Percentiles rank a stretch among this genome's conserved stretches.
phyloP scores from a whole-genome alignment of 2,113 vertebrate species.

The Anhinga rufa region DNA sequence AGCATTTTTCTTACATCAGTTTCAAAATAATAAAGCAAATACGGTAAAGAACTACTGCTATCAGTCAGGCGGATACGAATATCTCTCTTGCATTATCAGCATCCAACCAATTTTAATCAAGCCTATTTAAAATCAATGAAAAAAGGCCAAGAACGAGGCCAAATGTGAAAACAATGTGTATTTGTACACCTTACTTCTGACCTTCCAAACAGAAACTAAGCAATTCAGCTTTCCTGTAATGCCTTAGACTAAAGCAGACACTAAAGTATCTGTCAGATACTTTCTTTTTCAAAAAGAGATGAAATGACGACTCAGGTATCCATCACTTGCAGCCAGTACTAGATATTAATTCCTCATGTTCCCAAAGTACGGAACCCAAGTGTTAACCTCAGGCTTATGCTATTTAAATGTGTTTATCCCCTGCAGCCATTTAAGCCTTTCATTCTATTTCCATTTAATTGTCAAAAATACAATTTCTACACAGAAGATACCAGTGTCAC shows the following conservation, averaged over 20 bases:
- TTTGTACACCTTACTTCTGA: background rate
- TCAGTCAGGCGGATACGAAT: background rate
- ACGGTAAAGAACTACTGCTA: background rate
- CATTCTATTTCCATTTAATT: background rate
- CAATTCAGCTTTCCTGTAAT: background rate
- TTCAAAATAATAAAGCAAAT: background rate
- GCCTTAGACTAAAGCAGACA: background rate
- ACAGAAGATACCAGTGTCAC: background rate
- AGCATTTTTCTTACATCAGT: background rate
- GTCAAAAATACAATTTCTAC: background rate
- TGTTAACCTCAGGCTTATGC: background rate
- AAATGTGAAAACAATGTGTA: background rate
- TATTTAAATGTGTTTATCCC: background rate
- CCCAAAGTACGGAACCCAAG: background rate
- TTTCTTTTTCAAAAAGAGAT: background rate
- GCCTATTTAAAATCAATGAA: background rate
- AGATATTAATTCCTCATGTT: background rate
- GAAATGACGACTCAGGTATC: accelerated
- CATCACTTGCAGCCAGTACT: background rate
- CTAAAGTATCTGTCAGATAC: background rate
- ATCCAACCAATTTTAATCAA: background rate
- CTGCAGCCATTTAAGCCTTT: background rate
- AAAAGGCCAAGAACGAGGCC: background rate
- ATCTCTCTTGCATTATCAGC: background rate
- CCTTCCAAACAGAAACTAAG: background rate